Conservation (phyloP, 2,113 vertebrate species). For the Leptobrachium leishanense region DNA sequence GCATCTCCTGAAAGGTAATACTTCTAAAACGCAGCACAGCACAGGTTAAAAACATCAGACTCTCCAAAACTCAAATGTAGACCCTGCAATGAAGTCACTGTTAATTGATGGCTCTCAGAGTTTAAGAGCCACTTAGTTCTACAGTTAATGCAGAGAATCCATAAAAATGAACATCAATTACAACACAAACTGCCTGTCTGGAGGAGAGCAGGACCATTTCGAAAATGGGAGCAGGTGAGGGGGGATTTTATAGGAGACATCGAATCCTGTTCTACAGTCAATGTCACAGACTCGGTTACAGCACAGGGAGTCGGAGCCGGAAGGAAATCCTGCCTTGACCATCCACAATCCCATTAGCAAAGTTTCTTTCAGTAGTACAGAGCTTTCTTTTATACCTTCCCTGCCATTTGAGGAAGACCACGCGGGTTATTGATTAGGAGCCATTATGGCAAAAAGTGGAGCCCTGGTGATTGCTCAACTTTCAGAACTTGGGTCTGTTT, state of each 20-base stretch:
- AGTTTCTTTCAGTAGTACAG: too few species aligned
- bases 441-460: too few species aligned
- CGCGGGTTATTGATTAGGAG: too few species aligned
- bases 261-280: conserved; percentile 18
- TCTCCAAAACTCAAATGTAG: conserved; percentile 24
- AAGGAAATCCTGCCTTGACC: neutral
- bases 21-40: neutral
- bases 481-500: too few species aligned
- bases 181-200: conserved; percentile 49
- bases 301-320: neutral
- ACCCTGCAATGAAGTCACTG: conserved; percentile 36
- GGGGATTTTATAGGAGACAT: neutral
- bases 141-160: conserved; percentile 49
- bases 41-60: conserved; percentile 33
- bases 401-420: too few species aligned
- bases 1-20: too few species aligned
- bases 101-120: conserved; percentile 54
- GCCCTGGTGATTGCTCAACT: too few species aligned
- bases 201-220: conserved; percentile 15
- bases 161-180: conserved; percentile 55
- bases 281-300: conserved; percentile 15
- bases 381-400: too few species aligned
- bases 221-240: conserved; percentile 36
- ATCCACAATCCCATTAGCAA: neutral
- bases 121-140: conserved; percentile 57